Evolutionary conservation across 2,888 invertebrate species (phyloP).

Genomic region (Ichneumoninae sp.): DNA sequence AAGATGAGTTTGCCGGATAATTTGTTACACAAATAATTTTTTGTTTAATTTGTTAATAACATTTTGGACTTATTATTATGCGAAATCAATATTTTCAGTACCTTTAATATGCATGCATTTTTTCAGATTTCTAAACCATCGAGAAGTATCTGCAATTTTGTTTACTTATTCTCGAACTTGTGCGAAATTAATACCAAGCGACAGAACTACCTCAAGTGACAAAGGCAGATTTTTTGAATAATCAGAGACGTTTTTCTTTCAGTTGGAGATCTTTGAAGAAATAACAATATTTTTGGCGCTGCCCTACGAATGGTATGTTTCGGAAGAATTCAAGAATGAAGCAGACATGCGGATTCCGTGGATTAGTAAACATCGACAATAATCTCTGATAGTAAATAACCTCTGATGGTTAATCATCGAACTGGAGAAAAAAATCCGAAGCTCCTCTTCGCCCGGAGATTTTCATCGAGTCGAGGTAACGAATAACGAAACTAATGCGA

Average conservation of each 20-base stretch:
- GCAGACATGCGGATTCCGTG: not conserved
- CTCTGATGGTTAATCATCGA: conserved; percentile 69
- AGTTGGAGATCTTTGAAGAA: not conserved
- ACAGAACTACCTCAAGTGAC: no score
- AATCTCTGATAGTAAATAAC: conserved; percentile 7
- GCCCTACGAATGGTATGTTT: not conserved
- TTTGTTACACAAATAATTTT: no score
- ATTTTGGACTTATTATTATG: no score
- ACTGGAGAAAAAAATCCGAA: conserved; percentile 69
- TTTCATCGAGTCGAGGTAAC: conserved; percentile 42
- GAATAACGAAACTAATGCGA: not conserved
- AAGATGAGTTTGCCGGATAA: no score
- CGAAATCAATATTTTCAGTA: no score
- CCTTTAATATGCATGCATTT: no score
- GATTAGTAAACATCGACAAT: not conserved
- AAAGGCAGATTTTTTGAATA: not conserved
- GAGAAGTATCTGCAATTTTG: no score
- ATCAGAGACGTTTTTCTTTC: not conserved
- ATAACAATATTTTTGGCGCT: not conserved
- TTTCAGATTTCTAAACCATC: no score
- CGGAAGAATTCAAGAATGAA: not conserved
- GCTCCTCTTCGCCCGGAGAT: conserved; percentile 28
- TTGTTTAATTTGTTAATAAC: no score
- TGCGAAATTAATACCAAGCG: no score
- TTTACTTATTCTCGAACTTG: no score